Evolutionary conservation across 2,797 vertebrate species (phyloP).

Genomic region (Furcifer pardalis): DNA sequence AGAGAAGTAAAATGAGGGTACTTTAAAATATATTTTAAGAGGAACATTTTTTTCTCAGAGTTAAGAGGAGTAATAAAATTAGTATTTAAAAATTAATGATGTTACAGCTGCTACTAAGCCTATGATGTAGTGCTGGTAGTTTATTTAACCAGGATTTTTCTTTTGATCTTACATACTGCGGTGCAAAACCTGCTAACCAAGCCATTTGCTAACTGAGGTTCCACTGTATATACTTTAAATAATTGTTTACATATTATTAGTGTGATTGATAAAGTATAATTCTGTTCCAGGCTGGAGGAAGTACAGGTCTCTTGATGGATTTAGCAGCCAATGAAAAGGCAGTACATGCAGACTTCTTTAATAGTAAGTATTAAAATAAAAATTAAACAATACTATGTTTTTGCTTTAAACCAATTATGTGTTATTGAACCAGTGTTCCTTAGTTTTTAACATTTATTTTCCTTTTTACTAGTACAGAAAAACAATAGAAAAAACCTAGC

Average conservation of each 20-base stretch:
- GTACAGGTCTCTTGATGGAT: conserved; percentile 83
- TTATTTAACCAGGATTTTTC: too few relatives aligned
- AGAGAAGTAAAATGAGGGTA: too few relatives aligned
- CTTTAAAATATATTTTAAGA: too few relatives aligned
- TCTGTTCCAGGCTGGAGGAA: conserved; percentile 79
- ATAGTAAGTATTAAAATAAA: conserved; percentile 74
- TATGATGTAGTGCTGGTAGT: too few relatives aligned
- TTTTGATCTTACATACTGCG: too few relatives aligned
- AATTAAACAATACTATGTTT: neutral
- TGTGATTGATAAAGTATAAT: neutral
- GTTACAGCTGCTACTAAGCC: too few relatives aligned
- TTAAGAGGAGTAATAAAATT: too few relatives aligned
- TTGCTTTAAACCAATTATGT: neutral
- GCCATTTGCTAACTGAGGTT: too few relatives aligned
- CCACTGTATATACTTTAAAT: neutral
- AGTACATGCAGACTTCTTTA: conserved; percentile 95
- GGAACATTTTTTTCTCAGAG: too few relatives aligned
- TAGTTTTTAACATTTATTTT: neutral
- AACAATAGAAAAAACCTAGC: neutral
- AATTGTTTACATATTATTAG: neutral
- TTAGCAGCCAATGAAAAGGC: conserved; percentile 92
- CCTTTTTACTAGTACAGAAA: neutral
- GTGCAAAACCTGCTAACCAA: too few relatives aligned
- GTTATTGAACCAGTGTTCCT: neutral
- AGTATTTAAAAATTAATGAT: too few relatives aligned